phyloP scores from a whole-genome alignment of 2,113 vertebrate species.

The Spea multiplicata region DNA sequence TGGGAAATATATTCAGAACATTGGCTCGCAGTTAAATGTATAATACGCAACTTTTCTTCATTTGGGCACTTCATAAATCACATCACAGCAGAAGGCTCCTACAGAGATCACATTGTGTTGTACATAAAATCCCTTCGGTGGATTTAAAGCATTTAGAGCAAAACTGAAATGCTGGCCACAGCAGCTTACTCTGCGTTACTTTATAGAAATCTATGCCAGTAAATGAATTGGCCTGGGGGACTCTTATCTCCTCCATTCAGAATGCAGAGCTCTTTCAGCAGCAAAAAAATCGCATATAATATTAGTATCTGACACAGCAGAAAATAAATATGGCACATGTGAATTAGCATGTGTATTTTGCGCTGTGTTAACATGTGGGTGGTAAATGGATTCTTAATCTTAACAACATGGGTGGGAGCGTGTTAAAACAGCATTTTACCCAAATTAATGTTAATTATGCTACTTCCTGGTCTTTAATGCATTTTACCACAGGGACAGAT shows the following conservation, averaged over 20 bases:
- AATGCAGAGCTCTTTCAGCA: background rate
- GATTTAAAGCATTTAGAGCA: constrained; percentile 1
- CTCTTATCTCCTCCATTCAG: background rate
- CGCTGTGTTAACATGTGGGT: too few relatives aligned
- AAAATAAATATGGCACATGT: background rate
- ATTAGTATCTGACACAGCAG: background rate
- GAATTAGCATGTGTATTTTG: background rate
- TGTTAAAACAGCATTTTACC: too few relatives aligned
- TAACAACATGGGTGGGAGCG: too few relatives aligned
- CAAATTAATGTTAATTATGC: too few relatives aligned
- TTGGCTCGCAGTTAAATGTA: too few relatives aligned
- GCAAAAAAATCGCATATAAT: background rate
- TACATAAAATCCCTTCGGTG: constrained; percentile 3
- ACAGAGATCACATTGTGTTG: background rate
- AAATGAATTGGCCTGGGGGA: constrained; percentile 15
- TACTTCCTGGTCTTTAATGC: background rate
- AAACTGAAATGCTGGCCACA: background rate
- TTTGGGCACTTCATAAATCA: background rate
- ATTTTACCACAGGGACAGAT: background rate
- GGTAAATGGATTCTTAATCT: too few relatives aligned
- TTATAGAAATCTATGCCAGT: background rate
- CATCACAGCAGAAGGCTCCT: background rate
- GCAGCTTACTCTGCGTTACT: background rate
- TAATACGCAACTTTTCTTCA: background rate
- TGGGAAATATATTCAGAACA: too few relatives aligned